Evolutionary conservation across 2,888 invertebrate species (phyloP).

Genomic region (Ormyrus nitidulus): DNA sequence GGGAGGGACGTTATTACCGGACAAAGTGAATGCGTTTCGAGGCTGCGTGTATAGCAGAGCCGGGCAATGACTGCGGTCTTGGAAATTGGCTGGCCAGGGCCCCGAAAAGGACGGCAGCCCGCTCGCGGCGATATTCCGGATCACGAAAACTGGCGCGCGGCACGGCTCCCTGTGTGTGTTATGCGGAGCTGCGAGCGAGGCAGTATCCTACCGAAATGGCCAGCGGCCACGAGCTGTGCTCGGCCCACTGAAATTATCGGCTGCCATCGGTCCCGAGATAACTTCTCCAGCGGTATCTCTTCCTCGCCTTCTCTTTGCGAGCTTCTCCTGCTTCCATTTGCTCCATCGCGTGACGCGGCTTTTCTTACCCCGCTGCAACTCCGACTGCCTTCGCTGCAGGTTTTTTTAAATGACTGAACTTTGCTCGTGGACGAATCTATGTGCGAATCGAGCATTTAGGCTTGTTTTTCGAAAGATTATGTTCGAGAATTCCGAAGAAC

Average conservation of each 20-base stretch:
- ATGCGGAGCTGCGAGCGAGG: not conserved
- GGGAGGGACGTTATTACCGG: slow-evolving; percentile 53
- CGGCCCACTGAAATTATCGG: slow-evolving; percentile 25
- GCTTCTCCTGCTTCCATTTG: too few relatives aligned
- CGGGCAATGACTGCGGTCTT: slow-evolving; percentile 1
- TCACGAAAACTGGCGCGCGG: slow-evolving; percentile 20
- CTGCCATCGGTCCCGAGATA: slow-evolving; percentile 16
- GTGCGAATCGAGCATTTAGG: too few relatives aligned
- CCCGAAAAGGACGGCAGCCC: not conserved
- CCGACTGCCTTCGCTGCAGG: not conserved
- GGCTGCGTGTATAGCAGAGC: not conserved
- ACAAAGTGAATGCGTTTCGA: slow-evolving; percentile 27
- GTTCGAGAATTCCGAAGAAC: too few relatives aligned
- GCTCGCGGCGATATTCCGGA: slow-evolving; percentile 16
- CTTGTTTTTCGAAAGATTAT: too few relatives aligned
- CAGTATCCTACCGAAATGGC: slow-evolving; percentile 5
- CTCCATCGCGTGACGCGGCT: slow-evolving; percentile 21
- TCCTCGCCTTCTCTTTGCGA: not conserved
- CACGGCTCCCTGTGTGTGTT: not conserved
- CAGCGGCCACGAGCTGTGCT: not conserved
- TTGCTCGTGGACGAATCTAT: not conserved
- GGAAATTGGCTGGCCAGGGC: not conserved
- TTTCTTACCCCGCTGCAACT: not conserved
- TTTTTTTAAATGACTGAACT: slow-evolving; percentile 29
- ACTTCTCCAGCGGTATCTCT: not conserved